Conservation (phyloP, 2,888 invertebrate species). For the Temnothorax rugatulus region DNA sequence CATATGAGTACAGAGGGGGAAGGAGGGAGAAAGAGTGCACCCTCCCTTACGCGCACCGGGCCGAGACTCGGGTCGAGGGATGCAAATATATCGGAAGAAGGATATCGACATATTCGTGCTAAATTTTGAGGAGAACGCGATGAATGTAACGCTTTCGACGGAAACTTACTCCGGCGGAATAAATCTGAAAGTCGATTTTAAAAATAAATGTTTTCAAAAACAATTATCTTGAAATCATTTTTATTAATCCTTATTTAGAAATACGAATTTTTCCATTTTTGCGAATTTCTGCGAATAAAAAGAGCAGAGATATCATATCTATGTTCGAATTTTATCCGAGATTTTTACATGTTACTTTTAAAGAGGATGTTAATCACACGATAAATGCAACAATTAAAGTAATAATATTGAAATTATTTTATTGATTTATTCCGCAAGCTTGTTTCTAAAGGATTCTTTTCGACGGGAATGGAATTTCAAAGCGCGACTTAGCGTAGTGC, state of each 20-base stretch:
- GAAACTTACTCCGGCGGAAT: background rate
- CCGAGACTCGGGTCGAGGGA: conserved; percentile 29
- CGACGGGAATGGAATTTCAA: background rate
- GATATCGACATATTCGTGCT: background rate
- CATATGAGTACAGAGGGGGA: conserved; percentile 39
- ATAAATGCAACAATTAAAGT: background rate
- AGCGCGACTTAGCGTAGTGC: background rate
- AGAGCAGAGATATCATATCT: no score
- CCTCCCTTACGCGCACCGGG: conserved; percentile 71
- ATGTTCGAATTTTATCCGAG: background rate
- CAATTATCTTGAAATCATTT: background rate
- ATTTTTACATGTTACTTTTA: background rate
- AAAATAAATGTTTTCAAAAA: background rate
- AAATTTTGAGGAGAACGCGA: background rate
- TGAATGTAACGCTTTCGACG: background rate
- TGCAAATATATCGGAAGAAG: conserved; percentile 45
- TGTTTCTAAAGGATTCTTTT: background rate
- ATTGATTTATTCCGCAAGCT: background rate
- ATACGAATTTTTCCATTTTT: background rate
- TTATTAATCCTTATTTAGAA: background rate
- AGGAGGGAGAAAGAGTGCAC: conserved; percentile 51
- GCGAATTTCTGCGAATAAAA: background rate
- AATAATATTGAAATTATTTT: background rate
- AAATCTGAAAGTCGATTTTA: background rate
- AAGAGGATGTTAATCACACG: background rate